Base-by-base conservation (phyloP, 1,140 invertebrate genomes). In the Steinernema khuongi region DNA sequence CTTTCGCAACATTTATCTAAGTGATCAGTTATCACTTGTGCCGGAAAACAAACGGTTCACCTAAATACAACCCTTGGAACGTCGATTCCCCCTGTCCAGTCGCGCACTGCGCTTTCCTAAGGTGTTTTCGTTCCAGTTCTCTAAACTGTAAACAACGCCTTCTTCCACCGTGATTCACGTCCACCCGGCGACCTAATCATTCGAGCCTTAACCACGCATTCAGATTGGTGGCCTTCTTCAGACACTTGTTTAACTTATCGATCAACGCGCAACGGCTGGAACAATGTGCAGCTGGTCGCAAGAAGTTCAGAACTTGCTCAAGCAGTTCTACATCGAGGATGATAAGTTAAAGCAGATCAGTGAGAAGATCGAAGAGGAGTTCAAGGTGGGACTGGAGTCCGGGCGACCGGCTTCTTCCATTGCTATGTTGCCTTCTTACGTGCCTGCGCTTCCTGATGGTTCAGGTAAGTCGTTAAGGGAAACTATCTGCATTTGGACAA, bases 401-500 rank as follows among this genome's bases (percentile, higher is more conserved):
- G 67, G 80, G 26, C 67, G 31, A n/a, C 73, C 70, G 7, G 73
- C 68, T n/a, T 81, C 81, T 1, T 81, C 80, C 14, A 81, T 84
- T 67, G 81, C 82, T 14, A 84, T 84, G 83, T 60, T 84, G 43
- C 83, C 83, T 14, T 82, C 81, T 1, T 84, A 76, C 70, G 80
- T 84, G 1, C 83, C 83, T 1, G 81, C 76, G 0, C 67, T 84
- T 4, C 83, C 83, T 11, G 77, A 82, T 67, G 83, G 83, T 50
- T 81, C 78, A 41, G 83, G 82, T 85, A n/a, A 1, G 29, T 75
- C 1, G 26, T 28, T 72, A 33, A 30, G n/a, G 18, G 26, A 75
- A 31, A 41, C 74, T 69, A n/a, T 2, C 19, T n/a, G 26, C 22
- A 76, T 33, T 76, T 74, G 17, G n/a, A n/a, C 1, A 73, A 28